Evolutionary conservation across 2,888 invertebrate genomes (phyloP).

Genomic region (Diplolepis rosae): DNA sequence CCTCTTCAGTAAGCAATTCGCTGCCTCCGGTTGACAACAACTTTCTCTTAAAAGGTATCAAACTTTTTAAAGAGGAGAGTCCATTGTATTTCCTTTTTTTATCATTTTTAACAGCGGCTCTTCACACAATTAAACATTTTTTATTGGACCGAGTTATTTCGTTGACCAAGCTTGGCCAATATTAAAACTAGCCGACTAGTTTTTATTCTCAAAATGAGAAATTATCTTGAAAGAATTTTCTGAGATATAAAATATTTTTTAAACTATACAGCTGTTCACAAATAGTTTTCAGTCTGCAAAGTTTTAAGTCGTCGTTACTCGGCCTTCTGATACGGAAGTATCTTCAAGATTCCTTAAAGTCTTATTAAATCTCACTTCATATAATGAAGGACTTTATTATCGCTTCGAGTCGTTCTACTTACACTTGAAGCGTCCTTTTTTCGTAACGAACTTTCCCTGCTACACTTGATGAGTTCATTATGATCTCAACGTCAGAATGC

Average conservation of each 20-base stretch:
- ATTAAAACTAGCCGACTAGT: no score
- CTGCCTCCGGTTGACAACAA: background rate
- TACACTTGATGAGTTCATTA: background rate
- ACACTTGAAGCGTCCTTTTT: background rate
- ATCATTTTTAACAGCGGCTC: no score
- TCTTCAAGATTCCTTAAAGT: slow-evolving; percentile 11
- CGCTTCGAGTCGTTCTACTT: background rate
- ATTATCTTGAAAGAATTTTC: background rate
- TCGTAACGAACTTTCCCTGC: background rate
- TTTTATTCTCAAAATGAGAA: no score
- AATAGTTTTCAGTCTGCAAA: background rate
- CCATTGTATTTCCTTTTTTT: background rate
- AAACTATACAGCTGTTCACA: background rate
- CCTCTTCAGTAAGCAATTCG: background rate
- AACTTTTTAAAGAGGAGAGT: background rate
- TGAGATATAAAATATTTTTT: background rate
- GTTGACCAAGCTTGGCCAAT: no score
- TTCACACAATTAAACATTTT: no score
- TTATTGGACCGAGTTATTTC: no score
- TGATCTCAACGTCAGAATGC: background rate
- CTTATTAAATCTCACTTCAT: slow-evolving; percentile 4
- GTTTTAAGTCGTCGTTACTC: background rate
- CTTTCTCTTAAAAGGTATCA: background rate
- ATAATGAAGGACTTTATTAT: slow-evolving; percentile 25
- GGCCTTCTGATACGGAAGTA: background rate